Evolutionary conservation across 2,888 invertebrate species (phyloP).

Genomic region (Drosophila tanythrix): DNA sequence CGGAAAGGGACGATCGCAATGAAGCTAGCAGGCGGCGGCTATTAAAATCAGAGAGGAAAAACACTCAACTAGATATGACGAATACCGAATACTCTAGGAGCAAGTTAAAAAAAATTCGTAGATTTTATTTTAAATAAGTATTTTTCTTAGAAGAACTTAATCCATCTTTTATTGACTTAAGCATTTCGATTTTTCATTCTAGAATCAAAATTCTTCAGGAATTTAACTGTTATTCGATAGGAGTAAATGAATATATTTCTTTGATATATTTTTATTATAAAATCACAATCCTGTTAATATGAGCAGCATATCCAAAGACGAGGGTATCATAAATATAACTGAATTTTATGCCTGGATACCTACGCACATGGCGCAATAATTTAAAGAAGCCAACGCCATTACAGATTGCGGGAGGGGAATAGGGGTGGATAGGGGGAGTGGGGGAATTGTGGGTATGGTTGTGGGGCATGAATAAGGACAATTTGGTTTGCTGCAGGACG

Average conservation of each 20-base stretch:
- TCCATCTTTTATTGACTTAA: neutral
- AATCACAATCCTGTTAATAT: neutral
- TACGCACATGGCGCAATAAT: slow-evolving; percentile 57
- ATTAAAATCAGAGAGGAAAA: slow-evolving; percentile 55
- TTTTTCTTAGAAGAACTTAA: neutral
- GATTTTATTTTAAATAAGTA: neutral
- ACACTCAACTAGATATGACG: neutral
- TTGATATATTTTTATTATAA: neutral
- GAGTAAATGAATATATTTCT: neutral
- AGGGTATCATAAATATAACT: slow-evolving; percentile 52
- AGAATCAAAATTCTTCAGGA: neutral
- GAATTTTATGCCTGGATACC: slow-evolving; percentile 55
- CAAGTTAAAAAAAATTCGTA: neutral
- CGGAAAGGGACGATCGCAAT: slow-evolving; percentile 35
- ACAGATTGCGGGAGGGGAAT: slow-evolving; percentile 7
- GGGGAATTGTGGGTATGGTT: slow-evolving; percentile 16
- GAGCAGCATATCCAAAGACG: neutral
- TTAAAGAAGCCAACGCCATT: slow-evolving; percentile 56
- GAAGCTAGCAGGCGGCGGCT: slow-evolving; percentile 43
- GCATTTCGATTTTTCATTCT: neutral
- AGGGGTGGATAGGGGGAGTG: neutral
- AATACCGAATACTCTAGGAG: slow-evolving; percentile 17
- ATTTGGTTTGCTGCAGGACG: slow-evolving; percentile 47
- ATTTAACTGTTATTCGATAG: neutral
- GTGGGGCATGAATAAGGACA: slow-evolving; percentile 49